Base-by-base conservation (phyloP, 2,797 vertebrate genomes). In the Malacoraja senta region DNA sequence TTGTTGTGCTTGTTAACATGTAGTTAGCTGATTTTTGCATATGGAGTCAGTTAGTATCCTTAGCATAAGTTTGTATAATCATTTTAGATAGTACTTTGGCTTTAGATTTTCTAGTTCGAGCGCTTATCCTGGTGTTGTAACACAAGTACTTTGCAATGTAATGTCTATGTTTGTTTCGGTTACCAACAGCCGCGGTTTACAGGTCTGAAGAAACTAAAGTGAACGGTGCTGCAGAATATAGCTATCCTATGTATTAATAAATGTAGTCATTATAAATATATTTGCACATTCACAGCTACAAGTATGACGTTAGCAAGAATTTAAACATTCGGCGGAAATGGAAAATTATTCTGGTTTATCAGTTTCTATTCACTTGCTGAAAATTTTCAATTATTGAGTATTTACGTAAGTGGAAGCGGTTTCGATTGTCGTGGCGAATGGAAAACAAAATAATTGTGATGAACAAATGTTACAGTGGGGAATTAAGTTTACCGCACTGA, bases 361-460 rank as follows among this genome's bases (percentile, higher is more conserved):
- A 21, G 84, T 92, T 92, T 92, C 90, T 76, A 8, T 92, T 92
- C 71, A 76, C 13, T 72, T 92, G 71, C 24, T 26, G 90, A 92
- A 92, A 76, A 58, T 29, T 53, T 76, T 76, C 38, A 92, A 72
- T 92, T 92, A 58, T 92, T 92, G 21, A 29, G 38, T 58, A 44
- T 76, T 74, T 44, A n/a, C 90, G 21, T 29, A 92, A 76, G 90
- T 92, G 90, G 71, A 74, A 58, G 71, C 12, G 38, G 90, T 92
- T 92, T 92, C 13, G 53, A 29, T 92, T 92, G 4, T 76, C 90
- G n/a, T 76, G n/a, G 19, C 3, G 35, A 72, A 13, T 92, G 90
- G 90, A 92, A 92, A 92, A 72, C 90, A 92, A 92, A 44, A n/a
- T 44, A 76, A 92, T 53, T 53, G 35, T 91, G 90, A 71, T 13